These are phyloP conservation scores for Gallinago paraguaiae DNA, from an alignment of 2,113 vertebrate species.

Conservation along the genomic window DNA sequence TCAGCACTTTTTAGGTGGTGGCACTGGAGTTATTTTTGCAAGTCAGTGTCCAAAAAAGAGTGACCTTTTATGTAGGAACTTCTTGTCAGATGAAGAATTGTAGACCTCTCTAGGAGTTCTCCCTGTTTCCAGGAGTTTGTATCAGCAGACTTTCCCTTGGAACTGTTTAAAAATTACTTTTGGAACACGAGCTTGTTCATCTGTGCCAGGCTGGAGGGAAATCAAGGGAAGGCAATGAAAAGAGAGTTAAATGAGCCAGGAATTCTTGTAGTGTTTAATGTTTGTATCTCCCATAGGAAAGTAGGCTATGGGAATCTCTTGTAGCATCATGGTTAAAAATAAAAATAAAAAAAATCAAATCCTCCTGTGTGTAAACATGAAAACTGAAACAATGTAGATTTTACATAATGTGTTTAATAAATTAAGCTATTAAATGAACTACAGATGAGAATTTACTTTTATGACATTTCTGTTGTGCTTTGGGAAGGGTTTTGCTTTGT, in stretches of 20 bases:
- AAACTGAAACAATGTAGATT: slow-evolving; percentile 76
- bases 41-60: slow-evolving; percentile 53
- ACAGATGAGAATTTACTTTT: slow-evolving; percentile 55
- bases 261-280: slow-evolving; percentile 66
- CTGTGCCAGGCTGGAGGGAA: neutral
- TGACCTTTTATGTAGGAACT: slow-evolving; percentile 55
- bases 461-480: slow-evolving; percentile 30
- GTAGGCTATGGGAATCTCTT: slow-evolving; percentile 60
- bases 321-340: slow-evolving; percentile 59
- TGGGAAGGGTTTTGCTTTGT: slow-evolving; percentile 12
- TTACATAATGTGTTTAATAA: slow-evolving; percentile 79
- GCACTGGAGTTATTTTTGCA: slow-evolving; percentile 56
- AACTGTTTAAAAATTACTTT: slow-evolving; percentile 19
- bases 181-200: slow-evolving; percentile 39
- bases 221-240: slow-evolving; percentile 71
- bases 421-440: slow-evolving; percentile 74
- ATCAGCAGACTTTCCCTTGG: slow-evolving; percentile 17
- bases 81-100: slow-evolving; percentile 55
- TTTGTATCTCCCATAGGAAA: slow-evolving; percentile 55
- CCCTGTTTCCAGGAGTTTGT: slow-evolving; percentile 44
- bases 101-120: slow-evolving; percentile 68
- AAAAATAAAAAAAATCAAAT: neutral
- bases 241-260: slow-evolving; percentile 71
- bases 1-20: slow-evolving; percentile 56
- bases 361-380: slow-evolving; percentile 75